Base-by-base conservation (phyloP, 1,140 invertebrate species). In the Leptinotarsa undecemlineata region DNA sequence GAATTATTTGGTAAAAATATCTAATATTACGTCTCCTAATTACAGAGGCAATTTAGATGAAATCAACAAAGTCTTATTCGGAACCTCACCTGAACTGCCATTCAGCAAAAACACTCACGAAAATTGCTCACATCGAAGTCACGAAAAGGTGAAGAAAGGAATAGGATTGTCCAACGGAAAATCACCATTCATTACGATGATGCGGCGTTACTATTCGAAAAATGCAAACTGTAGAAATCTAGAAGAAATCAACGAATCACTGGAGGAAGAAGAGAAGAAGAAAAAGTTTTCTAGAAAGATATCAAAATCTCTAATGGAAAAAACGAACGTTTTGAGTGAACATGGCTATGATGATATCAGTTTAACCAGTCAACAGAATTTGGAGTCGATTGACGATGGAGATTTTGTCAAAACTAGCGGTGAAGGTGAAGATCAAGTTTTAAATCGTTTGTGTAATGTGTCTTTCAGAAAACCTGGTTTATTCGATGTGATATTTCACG, bases 181-280 rank as follows among this genome's bases (percentile, higher is more conserved):
- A 19, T 20, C 8, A 5, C 21, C 57, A 14, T 60, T 61, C 11
- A 60, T 19, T 2, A 72, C 70, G 8, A 19, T 48, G 8, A 61
- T 51, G 19, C 13, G 26, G 21, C 26, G 62, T n/a, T 71, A 19
- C 48, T 73, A 66, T 17, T 78, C 74, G 1, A 75, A 48, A 21
- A 48, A 71, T 26, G 20, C 60, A 13, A 76, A 63, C 48, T 63
- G 47, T 15, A 48, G 71, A 11, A 72, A 75, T 47, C 15, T 74
- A 1, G 67, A 78, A 8, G 77, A 78, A 17, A 74, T 78, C 19
- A 76, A 78, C 63, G 47, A 64, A 26, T 48, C 75, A n/a, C 17
- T 77, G n/a, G 74, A 78, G 20, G 77, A 78, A 47, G 72, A 26
- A 21, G 71, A 78, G 68, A 57, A 68, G n/a, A 57, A 68, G n/a